Evolutionary conservation across 2,113 vertebrate genomes (phyloP), one percentile per base, ranked within the genome.

Genomic region (Gadus macrocephalus): DNA sequence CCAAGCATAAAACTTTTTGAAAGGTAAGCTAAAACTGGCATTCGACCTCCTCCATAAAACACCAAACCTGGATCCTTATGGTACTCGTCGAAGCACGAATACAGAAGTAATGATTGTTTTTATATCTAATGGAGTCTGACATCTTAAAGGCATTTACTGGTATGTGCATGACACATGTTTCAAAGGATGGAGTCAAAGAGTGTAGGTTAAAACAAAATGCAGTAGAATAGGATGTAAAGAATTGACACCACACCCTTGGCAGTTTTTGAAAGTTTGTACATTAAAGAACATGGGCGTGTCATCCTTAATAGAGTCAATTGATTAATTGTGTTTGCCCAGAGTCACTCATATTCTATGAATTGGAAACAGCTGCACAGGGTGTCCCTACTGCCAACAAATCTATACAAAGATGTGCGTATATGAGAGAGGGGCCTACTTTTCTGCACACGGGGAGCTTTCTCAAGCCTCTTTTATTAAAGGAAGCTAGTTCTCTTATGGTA

Each of bases 321-420:
- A 88, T 88, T 85, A 83, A 76, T 82, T 78, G 73, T 87, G 83
- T 86, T 90, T 87, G 87, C 78, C 66, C 83, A 85, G 84, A 85
- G 82, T 82, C 77, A 59, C 84, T 88, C 42, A 25, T 19, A 7
- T 38, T 79, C 80, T 77, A 72, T 74, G 85, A 86, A 88, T 90
- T 85, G 73, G 75, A 87, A 87, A 78, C 87, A 90, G 88, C 87
- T 90, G 88, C 78, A 73, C 73, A 17, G 73, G 73, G 62, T 79
- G 69, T 59, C 73, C 78, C 66, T 62, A 74, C 70, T 72, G 28
- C 65, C 62, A 27, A 38, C 49, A 66, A 80, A 76, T 65, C 66
- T 76, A 61, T 66, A 38, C 75, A 70, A 42, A 61, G 58, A 70
- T 75, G 59, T 78, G 67, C 69, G 56, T 38, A 63, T 63, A 63